A percentile compares a stretch with the other conserved stretches of the same genome.
Conservation (phyloP, 2,113 vertebrate genomes). For the Pteropus alecto region DNA sequence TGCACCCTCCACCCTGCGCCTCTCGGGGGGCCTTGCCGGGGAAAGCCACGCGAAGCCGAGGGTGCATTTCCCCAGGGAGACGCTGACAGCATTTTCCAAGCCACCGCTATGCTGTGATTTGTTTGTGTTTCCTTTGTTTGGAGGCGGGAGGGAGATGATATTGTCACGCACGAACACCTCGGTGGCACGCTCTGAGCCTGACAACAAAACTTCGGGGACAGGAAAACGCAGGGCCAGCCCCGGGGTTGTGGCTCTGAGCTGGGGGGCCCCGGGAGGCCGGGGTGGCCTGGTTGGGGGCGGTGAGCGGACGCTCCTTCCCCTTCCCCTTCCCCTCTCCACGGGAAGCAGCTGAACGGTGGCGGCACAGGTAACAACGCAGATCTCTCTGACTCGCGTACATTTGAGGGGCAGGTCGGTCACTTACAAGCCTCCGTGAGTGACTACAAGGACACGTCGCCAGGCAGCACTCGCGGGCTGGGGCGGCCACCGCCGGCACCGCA, state of each 20-base stretch:
- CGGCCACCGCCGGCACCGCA: no score
- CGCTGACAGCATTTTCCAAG: neutral
- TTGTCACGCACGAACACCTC: neutral
- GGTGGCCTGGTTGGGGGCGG: neutral
- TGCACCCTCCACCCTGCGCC: slow-evolving; percentile 41
- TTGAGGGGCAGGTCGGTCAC: neutral
- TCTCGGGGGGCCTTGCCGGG: neutral
- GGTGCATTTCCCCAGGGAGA: no score
- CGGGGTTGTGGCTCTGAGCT: neutral
- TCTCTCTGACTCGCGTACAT: neutral
- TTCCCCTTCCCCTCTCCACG: neutral
- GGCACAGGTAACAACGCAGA: neutral
- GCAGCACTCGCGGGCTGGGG: no score
- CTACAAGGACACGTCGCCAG: neutral
- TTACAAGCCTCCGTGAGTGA: neutral
- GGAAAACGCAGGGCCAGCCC: neutral
- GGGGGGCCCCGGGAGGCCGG: neutral
- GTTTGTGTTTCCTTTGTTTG: neutral
- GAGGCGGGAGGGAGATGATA: neutral
- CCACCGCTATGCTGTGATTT: neutral
- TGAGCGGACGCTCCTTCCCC: neutral
- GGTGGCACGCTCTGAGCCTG: neutral
- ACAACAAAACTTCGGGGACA: neutral
- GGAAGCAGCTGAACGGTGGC: neutral
- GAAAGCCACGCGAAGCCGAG: slow-evolving; percentile 20